Conservation (phyloP, 2,797 vertebrate genomes). For the Kryptolebias ocellatus region DNA sequence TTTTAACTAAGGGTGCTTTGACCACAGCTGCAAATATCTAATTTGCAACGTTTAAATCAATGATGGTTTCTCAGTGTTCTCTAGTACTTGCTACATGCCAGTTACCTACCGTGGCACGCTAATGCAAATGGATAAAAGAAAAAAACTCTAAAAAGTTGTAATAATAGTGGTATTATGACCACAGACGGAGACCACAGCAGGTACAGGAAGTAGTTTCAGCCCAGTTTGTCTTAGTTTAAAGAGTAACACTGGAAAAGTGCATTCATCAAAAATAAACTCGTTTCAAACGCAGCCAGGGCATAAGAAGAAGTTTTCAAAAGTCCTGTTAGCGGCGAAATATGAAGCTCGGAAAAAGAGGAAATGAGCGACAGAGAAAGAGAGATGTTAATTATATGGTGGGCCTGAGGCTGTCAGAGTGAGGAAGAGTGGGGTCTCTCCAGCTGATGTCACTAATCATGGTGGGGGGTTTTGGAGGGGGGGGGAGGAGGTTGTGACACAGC, state of each 20-base stretch:
- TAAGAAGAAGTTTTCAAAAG: slow-evolving; percentile 16
- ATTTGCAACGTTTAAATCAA: no score
- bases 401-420: slow-evolving; percentile 49
- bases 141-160: no score
- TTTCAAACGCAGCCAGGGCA: neutral
- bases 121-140: no score
- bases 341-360: slow-evolving; percentile 15
- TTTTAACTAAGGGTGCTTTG: no score
- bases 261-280: neutral
- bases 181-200: neutral
- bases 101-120: no score
- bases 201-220: neutral
- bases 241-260: neutral
- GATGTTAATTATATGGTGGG: slow-evolving; percentile 64
- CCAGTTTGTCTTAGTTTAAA: neutral
- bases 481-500: slow-evolving; percentile 54
- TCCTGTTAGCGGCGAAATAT: slow-evolving; percentile 12
- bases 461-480: slow-evolving; percentile 4
- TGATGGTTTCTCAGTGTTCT: no score
- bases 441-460: slow-evolving; percentile 69
- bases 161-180: no score
- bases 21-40: no score
- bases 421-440: slow-evolving; percentile 44
- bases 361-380: slow-evolving; percentile 25
- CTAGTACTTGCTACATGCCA: no score